Evolutionary conservation across 2,113 vertebrate genomes (phyloP), one percentile per base, ranked within the genome.

Genomic region (Alces alces): DNA sequence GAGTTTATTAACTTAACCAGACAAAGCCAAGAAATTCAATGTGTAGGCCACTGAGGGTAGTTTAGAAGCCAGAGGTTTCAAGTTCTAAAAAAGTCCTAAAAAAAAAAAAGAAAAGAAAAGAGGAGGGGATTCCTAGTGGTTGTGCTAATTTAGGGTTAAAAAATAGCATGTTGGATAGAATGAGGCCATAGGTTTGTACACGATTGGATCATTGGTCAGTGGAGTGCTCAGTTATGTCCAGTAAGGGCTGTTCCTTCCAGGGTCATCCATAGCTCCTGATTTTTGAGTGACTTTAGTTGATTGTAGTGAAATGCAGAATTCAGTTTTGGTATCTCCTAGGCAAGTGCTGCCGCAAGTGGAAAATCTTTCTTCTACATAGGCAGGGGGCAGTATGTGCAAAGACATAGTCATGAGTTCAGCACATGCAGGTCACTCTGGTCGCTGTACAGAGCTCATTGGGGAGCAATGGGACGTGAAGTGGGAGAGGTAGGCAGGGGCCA

Each of bases 11-110:
- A 78, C 36, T 82, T 97, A 39, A 39, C 10, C 54, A 86, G 86
- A 61, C 2, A 50, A 95, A 94, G 85, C 54, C n/a, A 89, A 92
- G 54, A 96, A 90, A 87, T 55, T 80, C 58, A 93, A 13, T 83
- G n/a, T 85, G 33, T 61, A 70, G 50, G 83, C 97, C 60, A 39
- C 43, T 83, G 73, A 86, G 33, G 8, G 21, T 85, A 55, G 58
- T 84, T 86, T 89, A 89, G 45, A 95, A 91, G 15, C 85, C 82
- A 95, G 86, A 76, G 61, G 82, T 95, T 98, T 91, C 54, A 95
- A 84, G 54, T 93, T 86, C 43, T 73, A 70, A 93, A 76, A 39
- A 87, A 50, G 33, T 61, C 58, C 21, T 39, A 6, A 19, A 50
- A 43, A 54, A 95, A 86, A 55, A 30, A n/a, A 93, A 27, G 47